Base-by-base conservation (phyloP, 2,888 invertebrate species). In the Lithosia quadra region DNA sequence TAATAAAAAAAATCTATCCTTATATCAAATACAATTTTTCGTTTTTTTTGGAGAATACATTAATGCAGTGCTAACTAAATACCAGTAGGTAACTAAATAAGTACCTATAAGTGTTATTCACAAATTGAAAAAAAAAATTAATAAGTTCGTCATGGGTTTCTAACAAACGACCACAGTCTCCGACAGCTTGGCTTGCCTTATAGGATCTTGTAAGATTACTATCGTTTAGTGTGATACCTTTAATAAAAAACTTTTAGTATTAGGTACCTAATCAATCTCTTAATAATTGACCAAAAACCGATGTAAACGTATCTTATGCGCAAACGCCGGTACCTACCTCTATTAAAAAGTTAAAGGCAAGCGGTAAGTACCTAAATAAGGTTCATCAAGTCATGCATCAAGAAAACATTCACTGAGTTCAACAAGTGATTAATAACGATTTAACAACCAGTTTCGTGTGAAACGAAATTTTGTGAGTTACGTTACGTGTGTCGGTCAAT, bases 361-460 rank as follows among this genome's bases (percentile, higher is more conserved):
- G 28, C 5, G n/a, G n/a, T n/a, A n/a, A n/a, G 28, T 28, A 28
- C 28, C 28, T 28, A 28, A 28, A 28, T 28, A 28, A 28, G 5
- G 28, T 28, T 28, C 2, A 28, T 11, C 11, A 28, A 24, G 11
- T 15, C 56, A 21, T 24, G 21, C 56, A 24, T 56, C 18, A 24
- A 56, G 24, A 56, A 56, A 56, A 56, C 24, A 24, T 28, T 28
- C 28, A 15, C 56, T 22, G 22, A 56, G 13, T 56, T 21, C 13
- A 56, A 56, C 7, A 13, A 56, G 28, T 24, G 56, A 24, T 56
- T 59, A 21, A 34, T 59, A 34, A 13, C 21, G n/a, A 58, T 58
- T 68, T 49, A 67, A 68, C 39, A 68, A 72, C 65, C 60, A 70
- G 67, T 69, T 73, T 71, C 68, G 58, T 67, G 63, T 75, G 62